Conservation (phyloP, 2,113 vertebrate genomes). For the Epinephelus cyanopodus region DNA sequence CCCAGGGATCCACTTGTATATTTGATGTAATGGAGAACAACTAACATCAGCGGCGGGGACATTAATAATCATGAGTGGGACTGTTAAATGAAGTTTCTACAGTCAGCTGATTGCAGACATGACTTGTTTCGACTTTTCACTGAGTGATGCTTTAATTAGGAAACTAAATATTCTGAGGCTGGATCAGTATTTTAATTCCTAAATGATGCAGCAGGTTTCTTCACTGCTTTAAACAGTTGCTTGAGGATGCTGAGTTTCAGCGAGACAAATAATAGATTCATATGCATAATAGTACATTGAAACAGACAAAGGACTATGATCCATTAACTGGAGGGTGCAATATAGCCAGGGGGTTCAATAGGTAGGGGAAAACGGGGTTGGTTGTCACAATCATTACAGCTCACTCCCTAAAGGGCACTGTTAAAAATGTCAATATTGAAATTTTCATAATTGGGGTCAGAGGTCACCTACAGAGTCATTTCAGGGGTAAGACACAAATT, state of each 20-base stretch:
- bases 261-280: background rate
- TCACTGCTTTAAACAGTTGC: background rate
- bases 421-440: too few species aligned
- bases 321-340: background rate
- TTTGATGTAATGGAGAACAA: slow-evolving; percentile 44
- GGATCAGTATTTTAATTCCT: slow-evolving; percentile 5
- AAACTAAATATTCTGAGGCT: slow-evolving; percentile 7
- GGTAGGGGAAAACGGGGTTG: too few species aligned
- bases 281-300: background rate
- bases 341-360: background rate
- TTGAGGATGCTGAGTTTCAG: background rate
- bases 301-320: background rate
- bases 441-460: too few species aligned
- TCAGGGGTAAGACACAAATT: too few species aligned
- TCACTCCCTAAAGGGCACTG: too few species aligned
- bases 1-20: slow-evolving; percentile 2
- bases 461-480: too few species aligned
- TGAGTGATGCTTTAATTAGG: slow-evolving; percentile 21
- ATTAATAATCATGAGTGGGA: slow-evolving; percentile 50
- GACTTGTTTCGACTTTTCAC: slow-evolving; percentile 30
- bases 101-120: slow-evolving; percentile 11
- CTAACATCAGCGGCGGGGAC: background rate
- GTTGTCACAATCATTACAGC: too few species aligned
- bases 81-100: slow-evolving; percentile 42
- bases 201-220: too few species aligned